These are phyloP conservation scores for Melanerpes aurifrons DNA, from an alignment of 2,113 vertebrate genomes.

Conservation along the genomic window DNA sequence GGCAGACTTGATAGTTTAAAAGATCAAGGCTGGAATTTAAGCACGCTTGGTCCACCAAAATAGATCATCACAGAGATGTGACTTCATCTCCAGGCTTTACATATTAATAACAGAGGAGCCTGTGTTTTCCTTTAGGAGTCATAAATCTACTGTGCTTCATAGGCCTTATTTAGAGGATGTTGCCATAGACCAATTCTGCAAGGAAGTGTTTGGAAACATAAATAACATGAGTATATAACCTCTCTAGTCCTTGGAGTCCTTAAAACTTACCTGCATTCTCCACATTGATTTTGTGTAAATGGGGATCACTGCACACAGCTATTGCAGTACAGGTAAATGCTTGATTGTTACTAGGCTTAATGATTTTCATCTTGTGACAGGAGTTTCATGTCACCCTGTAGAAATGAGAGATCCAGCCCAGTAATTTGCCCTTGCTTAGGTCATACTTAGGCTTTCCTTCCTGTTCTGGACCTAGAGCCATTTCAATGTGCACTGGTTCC, in stretches of 20 bases:
- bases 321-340: background rate
- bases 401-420: background rate
- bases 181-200: conserved; percentile 3
- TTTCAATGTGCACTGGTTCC: fast-evolving
- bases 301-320: background rate
- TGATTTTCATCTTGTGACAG: background rate
- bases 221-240: background rate
- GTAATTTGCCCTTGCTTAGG: background rate
- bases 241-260: background rate
- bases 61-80: conserved; percentile 64
- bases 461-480: background rate
- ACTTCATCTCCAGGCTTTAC: conserved; percentile 63
- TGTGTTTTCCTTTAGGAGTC: conserved; percentile 17
- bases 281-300: background rate
- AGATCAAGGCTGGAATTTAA: conserved; percentile 68
- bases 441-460: background rate
- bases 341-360: background rate
- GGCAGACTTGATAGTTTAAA: conserved; percentile 68
- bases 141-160: conserved; percentile 14
- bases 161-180: background rate
- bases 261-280: background rate
- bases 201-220: background rate
- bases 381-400: background rate
- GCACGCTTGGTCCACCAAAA: conserved; percentile 60
- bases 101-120: conserved; percentile 39